Conservation (phyloP, 1,140 invertebrate species). For the Cephus cinctus region DNA sequence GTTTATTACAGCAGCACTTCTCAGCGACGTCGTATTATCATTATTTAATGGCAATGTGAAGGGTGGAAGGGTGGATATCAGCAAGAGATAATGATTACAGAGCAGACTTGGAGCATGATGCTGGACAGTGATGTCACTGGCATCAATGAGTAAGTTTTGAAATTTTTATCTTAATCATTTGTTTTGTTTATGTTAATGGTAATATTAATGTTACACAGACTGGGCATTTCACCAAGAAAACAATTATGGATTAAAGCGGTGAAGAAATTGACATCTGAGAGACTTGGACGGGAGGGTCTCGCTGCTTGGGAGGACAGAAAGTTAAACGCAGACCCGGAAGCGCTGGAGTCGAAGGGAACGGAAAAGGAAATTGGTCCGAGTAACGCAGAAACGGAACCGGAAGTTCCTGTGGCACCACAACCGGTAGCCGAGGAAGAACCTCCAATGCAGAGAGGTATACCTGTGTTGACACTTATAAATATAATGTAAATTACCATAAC, state of each 20-base stretch:
- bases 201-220: constrained; percentile 21
- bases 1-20: too few relatives aligned
- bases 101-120: constrained; percentile 58
- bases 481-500: background rate
- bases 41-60: too few relatives aligned
- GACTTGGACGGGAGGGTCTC: constrained; percentile 50
- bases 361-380: too few relatives aligned
- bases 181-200: background rate
- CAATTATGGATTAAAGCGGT: constrained; percentile 57
- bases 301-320: constrained; percentile 50
- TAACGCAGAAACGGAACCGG: constrained; percentile 27
- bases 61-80: background rate
- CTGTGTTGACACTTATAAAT: background rate
- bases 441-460: background rate
- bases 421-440: constrained; percentile 8
- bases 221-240: constrained; percentile 51
- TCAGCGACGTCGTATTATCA: too few relatives aligned
- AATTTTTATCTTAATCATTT: background rate
- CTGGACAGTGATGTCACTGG: constrained; percentile 53
- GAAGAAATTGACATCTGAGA: constrained; percentile 53
- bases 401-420: constrained; percentile 11
- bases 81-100: constrained; percentile 55
- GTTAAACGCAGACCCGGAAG: constrained; percentile 35
- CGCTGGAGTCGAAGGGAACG: constrained; percentile 23
- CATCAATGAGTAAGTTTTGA: constrained; percentile 53